Evolutionary conservation across 2,797 vertebrate species (phyloP), one percentile per base, ranked within the genome.

Genomic region (Danio tinwini): DNA sequence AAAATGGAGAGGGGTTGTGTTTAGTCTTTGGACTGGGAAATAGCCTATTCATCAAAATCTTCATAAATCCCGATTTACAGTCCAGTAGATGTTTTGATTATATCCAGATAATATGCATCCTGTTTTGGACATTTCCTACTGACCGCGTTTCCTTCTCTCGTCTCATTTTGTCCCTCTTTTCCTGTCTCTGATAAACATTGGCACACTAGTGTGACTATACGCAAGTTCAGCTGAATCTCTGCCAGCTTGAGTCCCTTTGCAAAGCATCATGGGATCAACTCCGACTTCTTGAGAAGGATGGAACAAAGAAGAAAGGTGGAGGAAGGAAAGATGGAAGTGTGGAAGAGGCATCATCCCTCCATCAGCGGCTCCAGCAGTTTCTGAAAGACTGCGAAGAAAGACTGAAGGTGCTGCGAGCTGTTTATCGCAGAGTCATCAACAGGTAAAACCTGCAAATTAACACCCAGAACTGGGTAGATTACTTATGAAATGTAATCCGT

Each of bases 181-280:
- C 42, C 53, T 44, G 5, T 58, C 42, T 59, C 42, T 45, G 13
- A 72, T 45, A n/a, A 73, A 59, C 53, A 58, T 29, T 3, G 12
- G 6, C 40, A 44, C 5, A 3, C 76, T 68, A 95, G 94, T 93
- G 90, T 16, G 94, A 95, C 79, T 95, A 91, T 85, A 83, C 88
- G 17, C 87, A 88, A 14, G 91, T 94, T 49, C 91, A 91, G 75
- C 74, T 87, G 64, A 92, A 85, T 84, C 88, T 94, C 1, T 49
- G 68, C 19, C 90, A 92, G 80, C 82, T 95, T 0, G 91, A 94
- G 81, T 69, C 76, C 45, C 69, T 78, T 77, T 94, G 93, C 90
- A 94, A 92, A 89, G 88, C 90, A 79, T 94, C 92, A 3, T 90
- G 92, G 92, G 93, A 93, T 64, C 91, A 94, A 83, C 87, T 94